Conservation (phyloP, 2,888 invertebrate genomes). For the Clepsis dumicolana region DNA sequence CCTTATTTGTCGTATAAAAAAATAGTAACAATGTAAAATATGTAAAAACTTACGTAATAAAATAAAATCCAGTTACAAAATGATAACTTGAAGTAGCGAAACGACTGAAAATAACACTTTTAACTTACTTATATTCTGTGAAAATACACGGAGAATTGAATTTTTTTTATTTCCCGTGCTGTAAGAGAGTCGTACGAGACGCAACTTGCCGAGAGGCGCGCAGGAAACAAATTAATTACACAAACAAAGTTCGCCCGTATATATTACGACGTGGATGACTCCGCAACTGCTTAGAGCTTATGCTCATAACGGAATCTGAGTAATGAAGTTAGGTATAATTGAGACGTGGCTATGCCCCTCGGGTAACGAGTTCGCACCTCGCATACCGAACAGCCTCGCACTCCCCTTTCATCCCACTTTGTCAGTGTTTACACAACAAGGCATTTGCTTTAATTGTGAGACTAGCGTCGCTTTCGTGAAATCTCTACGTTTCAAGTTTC, state of each 20-base stretch:
- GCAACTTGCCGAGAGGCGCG: constrained; percentile 42
- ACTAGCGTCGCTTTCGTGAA: constrained; percentile 33
- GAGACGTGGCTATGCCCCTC: constrained; percentile 72
- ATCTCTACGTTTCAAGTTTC: constrained; percentile 4
- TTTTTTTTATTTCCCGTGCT: constrained; percentile 28
- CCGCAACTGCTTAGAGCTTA: constrained; percentile 62
- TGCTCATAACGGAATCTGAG: constrained; percentile 66
- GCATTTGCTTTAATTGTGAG: constrained; percentile 50
- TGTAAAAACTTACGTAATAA: constrained; percentile 21
- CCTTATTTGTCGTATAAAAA: too few species aligned
- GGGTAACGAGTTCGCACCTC: constrained; percentile 73
- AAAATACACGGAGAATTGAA: background rate
- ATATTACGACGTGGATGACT: constrained; percentile 47
- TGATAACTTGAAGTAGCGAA: background rate
- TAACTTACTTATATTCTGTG: background rate
- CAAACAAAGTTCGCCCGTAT: constrained; percentile 55
- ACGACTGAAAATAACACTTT: background rate
- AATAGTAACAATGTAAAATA: too few species aligned
- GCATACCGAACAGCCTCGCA: constrained; percentile 65
- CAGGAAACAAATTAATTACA: constrained; percentile 65
- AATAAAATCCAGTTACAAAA: constrained; percentile 20
- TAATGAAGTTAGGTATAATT: constrained; percentile 80
- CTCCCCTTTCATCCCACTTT: constrained; percentile 40
- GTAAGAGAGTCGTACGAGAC: constrained; percentile 52
- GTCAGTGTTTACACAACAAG: constrained; percentile 60